Evolutionary conservation across 2,888 invertebrate species (phyloP).

Genomic region (Drosophila flavopinicola): DNA sequence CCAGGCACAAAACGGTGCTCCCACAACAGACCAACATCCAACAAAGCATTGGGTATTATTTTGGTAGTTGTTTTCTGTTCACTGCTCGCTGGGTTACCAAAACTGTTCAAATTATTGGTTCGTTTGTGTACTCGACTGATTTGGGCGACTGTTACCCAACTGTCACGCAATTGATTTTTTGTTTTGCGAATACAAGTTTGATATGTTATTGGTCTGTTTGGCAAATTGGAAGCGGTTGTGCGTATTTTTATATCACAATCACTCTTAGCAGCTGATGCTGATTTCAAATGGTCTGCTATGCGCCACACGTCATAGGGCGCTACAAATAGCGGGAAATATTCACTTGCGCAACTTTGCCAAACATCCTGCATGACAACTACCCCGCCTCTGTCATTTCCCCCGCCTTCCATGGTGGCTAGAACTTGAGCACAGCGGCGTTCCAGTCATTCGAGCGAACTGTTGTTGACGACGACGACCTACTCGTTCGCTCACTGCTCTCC

Average conservation of each 20-base stretch:
- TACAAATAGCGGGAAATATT: conserved; percentile 66
- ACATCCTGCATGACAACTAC: conserved; percentile 57
- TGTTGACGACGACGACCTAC: conserved; percentile 24
- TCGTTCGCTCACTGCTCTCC: conserved; percentile 43
- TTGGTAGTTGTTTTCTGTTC: conserved; percentile 10
- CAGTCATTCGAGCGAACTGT: conserved; percentile 35
- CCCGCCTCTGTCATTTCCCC: conserved; percentile 4
- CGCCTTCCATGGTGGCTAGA: conserved; percentile 23
- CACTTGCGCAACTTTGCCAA: conserved; percentile 66
- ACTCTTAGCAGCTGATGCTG: conserved; percentile 39
- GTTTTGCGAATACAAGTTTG: background rate
- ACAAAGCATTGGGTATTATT: conserved; percentile 17
- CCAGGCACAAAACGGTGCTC: conserved; percentile 40
- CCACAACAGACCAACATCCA: conserved; percentile 19
- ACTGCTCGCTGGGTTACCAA: background rate
- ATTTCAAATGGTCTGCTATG: conserved; percentile 5
- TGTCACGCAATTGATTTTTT: background rate
- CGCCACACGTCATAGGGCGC: conserved; percentile 6
- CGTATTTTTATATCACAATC: background rate
- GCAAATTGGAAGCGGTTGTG: background rate
- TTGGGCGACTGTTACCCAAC: background rate
- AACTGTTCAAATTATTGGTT: background rate
- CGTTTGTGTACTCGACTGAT: background rate
- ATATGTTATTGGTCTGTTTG: background rate
- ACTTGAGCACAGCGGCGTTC: conserved; percentile 39